Evolutionary conservation across 2,797 vertebrate genomes (phyloP), one percentile per base, ranked within the genome.

Genomic region (Cuculus canorus): DNA sequence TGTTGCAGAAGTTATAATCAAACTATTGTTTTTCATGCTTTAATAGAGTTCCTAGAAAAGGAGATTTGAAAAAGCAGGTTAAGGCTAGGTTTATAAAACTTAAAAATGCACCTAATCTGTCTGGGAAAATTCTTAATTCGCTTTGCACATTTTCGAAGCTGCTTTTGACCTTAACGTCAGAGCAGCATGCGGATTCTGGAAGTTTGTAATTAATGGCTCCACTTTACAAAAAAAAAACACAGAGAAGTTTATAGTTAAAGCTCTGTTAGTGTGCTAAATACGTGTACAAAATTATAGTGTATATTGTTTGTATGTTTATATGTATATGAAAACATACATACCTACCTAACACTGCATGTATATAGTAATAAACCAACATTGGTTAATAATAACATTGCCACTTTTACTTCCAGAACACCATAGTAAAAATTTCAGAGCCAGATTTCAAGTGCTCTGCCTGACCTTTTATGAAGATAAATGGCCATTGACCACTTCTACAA

Each of bases 1-100:
- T 85, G 14, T 57, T 86, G 50, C 52, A 93, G 48, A 9, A 72
- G 23, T 84, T 92, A 96, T 39, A 96, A 97, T 96, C 84, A 88
- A 97, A 92, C 92, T 93, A 95, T 92, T 97, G 90, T 94, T 93
- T 84, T 94, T 94, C 86, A 87, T 86, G 83, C 33, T 97, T 95
- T 95, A 91, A 91, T 69, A 60, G 22, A 96, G 94, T 96, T 97
- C 93, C 86, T 95, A 88, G 96, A 96, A 98, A 97, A 98, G 95
- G 52, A 92, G 96, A 97, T 98, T 98, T 97, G 91, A 94, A 95
- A 97, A 97, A 97, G 95, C 86, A 85, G 92, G 95, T 97, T 98
- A 97, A 96, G 87, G 68, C 60, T 88, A 87, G 59, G 86, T 95
- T 95, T 84, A 54, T 92, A 78, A 91, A 96, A 92, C 77, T 73